Evolutionary conservation across 2,113 vertebrate genomes (phyloP).

Genomic region (Gobiocypris rarus): DNA sequence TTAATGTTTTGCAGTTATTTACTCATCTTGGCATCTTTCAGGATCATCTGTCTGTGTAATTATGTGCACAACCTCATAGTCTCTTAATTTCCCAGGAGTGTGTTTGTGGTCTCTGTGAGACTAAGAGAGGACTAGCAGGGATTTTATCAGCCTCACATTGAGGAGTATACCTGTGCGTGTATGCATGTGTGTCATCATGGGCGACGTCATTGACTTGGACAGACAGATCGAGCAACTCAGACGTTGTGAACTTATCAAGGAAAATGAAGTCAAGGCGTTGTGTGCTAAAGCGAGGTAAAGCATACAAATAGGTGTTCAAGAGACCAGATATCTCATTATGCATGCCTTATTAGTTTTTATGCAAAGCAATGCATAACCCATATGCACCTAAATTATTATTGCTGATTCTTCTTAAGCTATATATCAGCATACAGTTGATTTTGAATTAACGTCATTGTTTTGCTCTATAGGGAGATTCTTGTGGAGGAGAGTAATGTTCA

Average conservation of each 20-base stretch:
- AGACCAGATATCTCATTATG: neutral
- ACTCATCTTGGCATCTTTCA: neutral
- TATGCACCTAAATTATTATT: neutral
- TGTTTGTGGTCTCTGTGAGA: constrained; percentile 39
- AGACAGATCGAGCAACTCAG: constrained; percentile 93
- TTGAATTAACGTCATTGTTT: neutral
- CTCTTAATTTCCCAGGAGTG: neutral
- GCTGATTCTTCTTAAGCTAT: neutral
- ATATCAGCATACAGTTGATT: neutral
- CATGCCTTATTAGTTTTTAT: neutral
- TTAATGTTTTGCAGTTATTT: constrained; percentile 19
- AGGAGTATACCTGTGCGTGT: neutral
- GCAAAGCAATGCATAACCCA: neutral
- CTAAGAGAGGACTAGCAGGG: neutral
- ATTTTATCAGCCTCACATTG: constrained; percentile 17
- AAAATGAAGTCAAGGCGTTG: constrained; percentile 94
- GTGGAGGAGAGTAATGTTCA: constrained; percentile 96
- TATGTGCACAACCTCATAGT: neutral
- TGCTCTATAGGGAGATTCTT: constrained; percentile 85
- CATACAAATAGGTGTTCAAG: neutral
- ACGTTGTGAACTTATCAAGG: constrained; percentile 94
- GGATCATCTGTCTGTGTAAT: constrained; percentile 6
- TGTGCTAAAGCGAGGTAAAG: constrained; percentile 91
- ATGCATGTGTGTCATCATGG: constrained; percentile 75
- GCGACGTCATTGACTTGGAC: constrained; percentile 93